Evolutionary conservation across 2,113 vertebrate genomes (phyloP), one percentile per base, ranked within the genome.

Genomic region (Pangasianodon gigas): DNA sequence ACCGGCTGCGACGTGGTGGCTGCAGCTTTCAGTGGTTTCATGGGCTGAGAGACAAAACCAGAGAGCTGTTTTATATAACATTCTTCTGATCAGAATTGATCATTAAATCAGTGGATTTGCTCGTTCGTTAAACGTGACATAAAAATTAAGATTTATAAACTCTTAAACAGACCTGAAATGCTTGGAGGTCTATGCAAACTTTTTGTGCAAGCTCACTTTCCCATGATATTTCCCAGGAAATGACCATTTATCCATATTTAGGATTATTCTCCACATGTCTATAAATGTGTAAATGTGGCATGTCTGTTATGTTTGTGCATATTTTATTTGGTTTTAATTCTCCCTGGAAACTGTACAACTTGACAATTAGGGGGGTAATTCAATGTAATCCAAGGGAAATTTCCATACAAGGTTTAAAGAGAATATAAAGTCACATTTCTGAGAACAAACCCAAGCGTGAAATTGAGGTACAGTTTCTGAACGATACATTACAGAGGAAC

Each of bases 1-100:
- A 99, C 98, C 0, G 98, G 98, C 95, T 99, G 98, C 0, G 98
- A 99, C 4, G 98, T 99, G 75, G 98, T 99, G 91, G 98, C 98
- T 0, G 98, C 98, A 0, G 98, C 98, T 93, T 98, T 99, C 93
- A 99, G 92, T 62, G 98, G 98, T 94, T 99, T 99, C 98, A 99
- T 99, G 67, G 98, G 98, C 98, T 99, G 93, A 67, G 74, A 79
- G 58, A 71, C 18, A 77, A 24, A 85, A 62, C 0, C 65, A 62
- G 58, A 8, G 48, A 37, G 86, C 21, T 21, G 14, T 62, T 56
- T 77, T 51, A 29, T 54, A 54, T 54, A 41, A 37, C 13, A 4
- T 54, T 32, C n/a, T 54, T 54, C 51, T 32, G n/a, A 81, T 54
- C 16, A 54, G 79, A 82, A 3, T 54, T 1, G 41, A 46, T 46